Conservation (phyloP, 2,113 vertebrate genomes). For the Lepus europaeus region DNA sequence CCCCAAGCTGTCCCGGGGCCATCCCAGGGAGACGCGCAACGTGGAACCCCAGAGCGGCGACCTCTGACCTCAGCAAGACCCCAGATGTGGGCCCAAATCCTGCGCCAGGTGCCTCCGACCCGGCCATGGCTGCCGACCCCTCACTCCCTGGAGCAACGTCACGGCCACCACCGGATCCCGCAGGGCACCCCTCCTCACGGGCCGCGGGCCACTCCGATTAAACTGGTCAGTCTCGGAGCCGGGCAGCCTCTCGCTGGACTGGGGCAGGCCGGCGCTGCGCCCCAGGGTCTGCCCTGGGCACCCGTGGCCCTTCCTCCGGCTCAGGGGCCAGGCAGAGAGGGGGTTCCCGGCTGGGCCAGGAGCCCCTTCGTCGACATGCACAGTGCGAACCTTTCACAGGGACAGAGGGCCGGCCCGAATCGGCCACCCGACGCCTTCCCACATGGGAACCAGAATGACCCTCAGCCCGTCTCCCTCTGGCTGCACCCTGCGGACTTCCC, state of each 20-base stretch:
- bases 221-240: conserved; percentile 71
- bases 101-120: neutral
- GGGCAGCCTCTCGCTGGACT: neutral
- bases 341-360: fast-evolving
- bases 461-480: neutral
- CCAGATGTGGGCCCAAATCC: neutral
- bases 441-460: conserved; percentile 71
- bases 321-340: neutral
- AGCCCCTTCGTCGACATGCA: neutral
- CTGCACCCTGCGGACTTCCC: neutral
- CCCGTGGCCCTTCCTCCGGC: neutral
- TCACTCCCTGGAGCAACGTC: conserved; percentile 69
- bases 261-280: neutral
- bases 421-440: conserved; percentile 64
- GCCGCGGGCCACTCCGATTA: conserved; percentile 75
- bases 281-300: neutral
- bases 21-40: conserved; percentile 91
- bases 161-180: conserved; percentile 66
- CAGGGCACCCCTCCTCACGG: conserved; percentile 59
- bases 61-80: conserved; percentile 87
- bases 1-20: conserved; percentile 92
- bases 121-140: conserved; percentile 23
- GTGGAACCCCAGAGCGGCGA: conserved; percentile 98
- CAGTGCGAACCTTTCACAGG: neutral
- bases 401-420: conserved; percentile 20